Evolutionary conservation across 2,888 invertebrate species (phyloP), one percentile per base, ranked within the genome.

Genomic region (Chloroclysta siterata): DNA sequence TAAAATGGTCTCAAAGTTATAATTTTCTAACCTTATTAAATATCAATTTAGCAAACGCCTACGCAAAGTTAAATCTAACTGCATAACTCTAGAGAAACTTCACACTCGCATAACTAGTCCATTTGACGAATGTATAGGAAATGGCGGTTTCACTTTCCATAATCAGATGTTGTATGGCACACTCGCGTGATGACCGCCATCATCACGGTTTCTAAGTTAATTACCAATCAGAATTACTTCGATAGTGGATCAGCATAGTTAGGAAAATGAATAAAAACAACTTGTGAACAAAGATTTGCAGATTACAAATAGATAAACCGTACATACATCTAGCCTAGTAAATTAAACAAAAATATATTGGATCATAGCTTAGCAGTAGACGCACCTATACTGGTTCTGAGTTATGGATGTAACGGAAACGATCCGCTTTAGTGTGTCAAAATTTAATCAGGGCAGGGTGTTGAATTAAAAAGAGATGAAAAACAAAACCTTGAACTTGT

Each of bases 121-220:
- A 66, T 48, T 63, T 63, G 61, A 65, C 65, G 66, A 57, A 54
- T 61, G 59, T 59, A 68, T 70, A 65, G 69, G 63, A 72, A 75
- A 69, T 61, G 65, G 63, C 67, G 69, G 60, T 77, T 76, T 77
- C 76, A 74, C 77, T 76, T 76, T 76, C 72, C 70, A 62, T 69
- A 71, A 73, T 71, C 70, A 73, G 66, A 66, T 60, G 61, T 7
- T 60, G 68, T 68, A 64, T 68, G 66, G 65, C 60, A 64, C 61
- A 68, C 63, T 66, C 61, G 69, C 72, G 60, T 66, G 65, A 61
- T 68, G 56, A 54, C 64, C 55, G 68, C 48, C 53, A 46, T 51
- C 48, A 57, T 65, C 53, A 63, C 63, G 66, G 62, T 62, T 65
- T 61, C 50, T 67, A 67, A 63, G 55, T 41, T 63, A 65, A 67